Evolutionary conservation across 2,888 invertebrate species (phyloP), one percentile per base, ranked within the genome.

Genomic region (Fissipunctia ypsillon): DNA sequence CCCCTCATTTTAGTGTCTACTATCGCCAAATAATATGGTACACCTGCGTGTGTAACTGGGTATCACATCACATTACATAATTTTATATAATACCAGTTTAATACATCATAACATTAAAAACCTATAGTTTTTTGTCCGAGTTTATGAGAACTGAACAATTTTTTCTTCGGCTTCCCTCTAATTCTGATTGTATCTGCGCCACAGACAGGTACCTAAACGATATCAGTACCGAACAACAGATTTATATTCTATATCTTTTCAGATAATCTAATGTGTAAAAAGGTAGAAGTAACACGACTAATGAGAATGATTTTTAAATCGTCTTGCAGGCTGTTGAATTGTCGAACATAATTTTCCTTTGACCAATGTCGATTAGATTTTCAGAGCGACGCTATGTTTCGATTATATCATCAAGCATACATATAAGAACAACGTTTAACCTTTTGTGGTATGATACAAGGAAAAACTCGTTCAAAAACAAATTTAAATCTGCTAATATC

Each of bases 181-280:
- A n/a, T n/a, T n/a, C n/a, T n/a, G n/a, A n/a, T n/a, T n/a, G n/a
- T n/a, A n/a, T n/a, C n/a, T n/a, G n/a, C n/a, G n/a, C n/a, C n/a
- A n/a, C n/a, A n/a, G n/a, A n/a, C n/a, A n/a, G n/a, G n/a, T n/a
- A n/a, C n/a, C n/a, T n/a, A n/a, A 22, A 59, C 22, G 54, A 22
- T 69, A 78, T 83, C 69, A 69, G 54, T 31, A n/a, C n/a, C n/a
- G n/a, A 54, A 50, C 9, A 45, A 67, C 52, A 63, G 50, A 60
- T 60, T 61, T 43, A 35, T 35, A 22, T 28, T 16, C 14, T 52
- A 52, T 81, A 69, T 69, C 50, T 66, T 28, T 56, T 41, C 16
- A 56, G 56, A 77, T 67, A 82, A 82, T 52, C 50, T 64, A 68
- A 2, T 28, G 14, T 31, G 50, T 54, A 67, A 64, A 67, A 64